Evolutionary conservation across 2,888 invertebrate species (phyloP).

Genomic region (Conomelus anceps): DNA sequence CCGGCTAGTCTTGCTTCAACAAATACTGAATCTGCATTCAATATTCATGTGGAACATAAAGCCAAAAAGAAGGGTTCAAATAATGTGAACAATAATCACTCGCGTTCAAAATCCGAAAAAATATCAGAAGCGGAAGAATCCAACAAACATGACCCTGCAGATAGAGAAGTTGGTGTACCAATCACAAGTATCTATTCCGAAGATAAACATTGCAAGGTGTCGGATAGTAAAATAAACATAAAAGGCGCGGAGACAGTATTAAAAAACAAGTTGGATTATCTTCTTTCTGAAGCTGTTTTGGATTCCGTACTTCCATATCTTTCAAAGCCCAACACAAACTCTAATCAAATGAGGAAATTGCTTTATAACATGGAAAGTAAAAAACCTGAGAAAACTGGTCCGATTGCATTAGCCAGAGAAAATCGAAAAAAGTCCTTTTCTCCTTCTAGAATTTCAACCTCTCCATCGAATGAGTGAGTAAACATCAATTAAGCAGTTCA

Average conservation of each 20-base stretch:
- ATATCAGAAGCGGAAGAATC: neutral
- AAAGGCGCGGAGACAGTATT: constrained; percentile 28
- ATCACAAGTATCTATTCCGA: neutral
- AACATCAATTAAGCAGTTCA: too few relatives aligned
- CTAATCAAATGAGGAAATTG: neutral
- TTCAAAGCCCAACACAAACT: neutral
- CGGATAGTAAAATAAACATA: constrained; percentile 13
- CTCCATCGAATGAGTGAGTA: neutral
- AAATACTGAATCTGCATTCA: neutral
- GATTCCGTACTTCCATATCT: constrained; percentile 73
- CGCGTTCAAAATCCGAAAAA: neutral
- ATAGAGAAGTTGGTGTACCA: neutral
- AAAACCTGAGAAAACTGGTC: neutral
- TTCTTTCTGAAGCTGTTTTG: constrained; percentile 72
- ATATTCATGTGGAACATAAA: neutral
- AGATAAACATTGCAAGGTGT: neutral
- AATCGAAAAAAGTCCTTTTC: constrained; percentile 8
- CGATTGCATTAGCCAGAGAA: constrained; percentile 3
- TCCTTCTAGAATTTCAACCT: neutral
- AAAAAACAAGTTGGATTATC: constrained; percentile 49
- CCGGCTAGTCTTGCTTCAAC: neutral
- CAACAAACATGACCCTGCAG: neutral
- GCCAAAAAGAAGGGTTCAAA: neutral
- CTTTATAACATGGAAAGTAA: neutral
- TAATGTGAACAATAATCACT: neutral